Base-by-base conservation (phyloP, 2,797 vertebrate species). In the Corythornis leucogaster region DNA sequence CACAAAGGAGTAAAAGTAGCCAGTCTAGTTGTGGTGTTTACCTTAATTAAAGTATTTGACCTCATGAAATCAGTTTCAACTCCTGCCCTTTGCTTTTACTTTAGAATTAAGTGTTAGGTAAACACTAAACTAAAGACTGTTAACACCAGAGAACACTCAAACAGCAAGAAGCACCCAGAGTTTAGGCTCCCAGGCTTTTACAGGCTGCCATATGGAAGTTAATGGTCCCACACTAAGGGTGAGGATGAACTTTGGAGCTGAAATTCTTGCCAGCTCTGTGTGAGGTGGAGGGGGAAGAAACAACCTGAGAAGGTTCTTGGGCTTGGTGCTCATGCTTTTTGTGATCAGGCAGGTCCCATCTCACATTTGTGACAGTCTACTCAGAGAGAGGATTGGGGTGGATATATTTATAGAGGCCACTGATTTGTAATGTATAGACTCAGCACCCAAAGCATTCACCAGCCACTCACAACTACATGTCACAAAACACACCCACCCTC, bases 1-100 rank as follows among this genome's bases (percentile, higher is more conserved):
- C 87, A 83, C 33, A 89, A 63, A n/a, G n/a, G 46, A 92, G 33
- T 50, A 92, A 87, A 51, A 77, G 75, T 93, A 87, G 80, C 84
- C 74, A 96, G 67, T 62, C 77, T 64, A 66, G 77, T 89, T 48
- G 18, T 69, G 80, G 87, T 89, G 85, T 95, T 94, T 94, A 87
- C 53, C 50, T 90, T 91, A 80, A 96, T 90, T 31, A 58, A 46
- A 90, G 66, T 59, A 79, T 83, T 92, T 95, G 82, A 92, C 87
- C 68, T 68, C 66, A 76, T 55, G 70, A 89, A 92, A 89, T 96
- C 89, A 92, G 78, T 80, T 95, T 89, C 53, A 96, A 90, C 79
- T 90, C 89, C 67, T 77, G 73, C 40, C 68, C 84, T 90, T 88
- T 78, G 64, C 76, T 91, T 96, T 91, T 62, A 66, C 18, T 88